Evolutionary conservation across 37 sponge, comb jelly and placozoan genomes (phyloP).

Genomic region (Halichondria panicea): DNA sequence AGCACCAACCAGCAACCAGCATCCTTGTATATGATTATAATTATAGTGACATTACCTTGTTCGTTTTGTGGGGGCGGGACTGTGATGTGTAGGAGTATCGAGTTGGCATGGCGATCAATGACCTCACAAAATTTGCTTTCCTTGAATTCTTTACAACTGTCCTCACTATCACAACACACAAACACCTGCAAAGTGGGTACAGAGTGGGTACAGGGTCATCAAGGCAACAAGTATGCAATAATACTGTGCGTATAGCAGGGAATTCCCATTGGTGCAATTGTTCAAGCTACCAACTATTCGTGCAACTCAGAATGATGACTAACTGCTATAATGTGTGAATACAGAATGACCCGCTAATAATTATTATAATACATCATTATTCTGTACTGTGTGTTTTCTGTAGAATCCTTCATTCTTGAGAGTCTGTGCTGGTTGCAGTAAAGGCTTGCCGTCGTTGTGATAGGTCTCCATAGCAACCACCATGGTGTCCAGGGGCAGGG

Average conservation of each 20-base stretch:
- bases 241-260: neutral
- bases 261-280: neutral
- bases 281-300: neutral
- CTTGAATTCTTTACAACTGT: constrained; percentile 25
- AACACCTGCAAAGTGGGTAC: constrained; percentile 39
- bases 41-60: too few species aligned
- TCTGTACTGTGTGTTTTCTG: constrained; percentile 51
- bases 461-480: constrained; percentile 60
- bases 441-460: constrained; percentile 53
- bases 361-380: neutral
- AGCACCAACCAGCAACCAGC: too few species aligned
- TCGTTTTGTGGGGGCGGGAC: constrained; percentile 27
- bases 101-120: constrained; percentile 70
- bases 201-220: neutral
- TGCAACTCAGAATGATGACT: neutral
- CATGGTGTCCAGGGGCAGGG: constrained; percentile 22
- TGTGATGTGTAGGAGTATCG: constrained; percentile 50
- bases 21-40: too few species aligned
- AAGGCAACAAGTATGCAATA: neutral
- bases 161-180: constrained; percentile 56
- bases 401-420: constrained; percentile 73
- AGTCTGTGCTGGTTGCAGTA: constrained; percentile 5
- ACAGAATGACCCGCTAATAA: neutral
- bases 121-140: constrained; percentile 47
- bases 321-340: neutral